phyloP scores from a whole-genome alignment of 1,140 invertebrate species.

The Rhyacophila brunnea region DNA sequence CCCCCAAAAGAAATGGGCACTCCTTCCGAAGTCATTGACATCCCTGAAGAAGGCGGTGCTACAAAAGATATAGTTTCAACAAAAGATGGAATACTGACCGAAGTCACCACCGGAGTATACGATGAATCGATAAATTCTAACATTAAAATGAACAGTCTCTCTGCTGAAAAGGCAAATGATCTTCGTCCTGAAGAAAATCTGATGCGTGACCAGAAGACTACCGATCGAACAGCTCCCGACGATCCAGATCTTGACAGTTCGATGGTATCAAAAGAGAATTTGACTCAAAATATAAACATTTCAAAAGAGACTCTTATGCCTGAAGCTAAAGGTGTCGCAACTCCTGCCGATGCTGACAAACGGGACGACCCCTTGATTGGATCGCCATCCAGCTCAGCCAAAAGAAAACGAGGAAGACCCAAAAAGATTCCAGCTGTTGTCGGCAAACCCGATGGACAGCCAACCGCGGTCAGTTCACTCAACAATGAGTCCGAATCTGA shows the following conservation, averaged over 20 bases:
- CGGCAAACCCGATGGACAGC: background rate
- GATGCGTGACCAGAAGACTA: too few species aligned
- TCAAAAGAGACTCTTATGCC: background rate
- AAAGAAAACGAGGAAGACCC: conserved; percentile 27
- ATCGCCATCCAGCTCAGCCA: conserved; percentile 20
- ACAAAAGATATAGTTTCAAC: too few species aligned
- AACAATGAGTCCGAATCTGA: background rate
- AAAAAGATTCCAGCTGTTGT: conserved; percentile 15
- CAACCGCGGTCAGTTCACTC: background rate
- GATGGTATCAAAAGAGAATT: background rate
- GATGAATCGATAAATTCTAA: background rate
- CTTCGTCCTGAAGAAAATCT: background rate
- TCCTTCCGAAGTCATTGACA: too few species aligned
- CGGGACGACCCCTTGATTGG: background rate
- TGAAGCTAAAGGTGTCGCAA: background rate
- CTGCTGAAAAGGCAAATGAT: too few species aligned
- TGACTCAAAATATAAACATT: background rate
- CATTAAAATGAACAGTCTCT: background rate
- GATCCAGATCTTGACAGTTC: background rate
- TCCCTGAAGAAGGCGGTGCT: background rate
- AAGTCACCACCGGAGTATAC: too few species aligned
- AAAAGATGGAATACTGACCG: too few species aligned
- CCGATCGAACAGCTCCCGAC: background rate
- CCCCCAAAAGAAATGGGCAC: too few species aligned
- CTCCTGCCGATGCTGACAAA: background rate